Conservation (phyloP, 2,888 invertebrate species). For the Oscheius onirici region DNA sequence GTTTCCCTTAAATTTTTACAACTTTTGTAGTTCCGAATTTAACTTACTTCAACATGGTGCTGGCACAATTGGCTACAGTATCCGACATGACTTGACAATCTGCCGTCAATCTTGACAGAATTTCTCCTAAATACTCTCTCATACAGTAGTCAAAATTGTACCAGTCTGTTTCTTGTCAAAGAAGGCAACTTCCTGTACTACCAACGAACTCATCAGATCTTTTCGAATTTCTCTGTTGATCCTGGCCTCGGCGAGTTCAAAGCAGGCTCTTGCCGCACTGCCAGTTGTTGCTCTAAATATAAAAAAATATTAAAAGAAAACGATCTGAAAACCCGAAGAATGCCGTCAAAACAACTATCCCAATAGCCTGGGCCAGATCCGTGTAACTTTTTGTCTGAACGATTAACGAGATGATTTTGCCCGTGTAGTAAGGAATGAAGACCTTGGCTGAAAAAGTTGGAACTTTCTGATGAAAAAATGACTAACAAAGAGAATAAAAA, state of each 20-base stretch:
- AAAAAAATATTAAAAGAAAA: background rate
- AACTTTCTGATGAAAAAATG: background rate
- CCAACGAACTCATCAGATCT: constrained; percentile 70
- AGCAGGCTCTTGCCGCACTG: constrained; percentile 72
- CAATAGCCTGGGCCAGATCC: constrained; percentile 66
- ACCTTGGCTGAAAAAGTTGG: constrained; percentile 68
- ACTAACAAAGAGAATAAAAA: constrained; percentile 67
- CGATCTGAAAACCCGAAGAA: constrained; percentile 59
- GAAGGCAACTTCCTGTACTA: constrained; percentile 72
- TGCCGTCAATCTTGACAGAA: constrained; percentile 73
- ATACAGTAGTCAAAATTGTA: too few relatives aligned
- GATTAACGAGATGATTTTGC: constrained; percentile 73
- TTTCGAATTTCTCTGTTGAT: constrained; percentile 71
- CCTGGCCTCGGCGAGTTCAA: constrained; percentile 71
- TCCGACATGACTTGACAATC: constrained; percentile 74
- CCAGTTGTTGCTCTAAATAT: constrained; percentile 68
- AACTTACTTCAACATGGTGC: constrained; percentile 70
- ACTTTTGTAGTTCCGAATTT: background rate
- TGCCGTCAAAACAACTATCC: constrained; percentile 67
- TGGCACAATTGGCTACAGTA: constrained; percentile 72
- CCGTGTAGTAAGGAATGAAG: constrained; percentile 73
- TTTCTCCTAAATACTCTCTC: constrained; percentile 63
- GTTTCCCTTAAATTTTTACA: constrained; percentile 58
- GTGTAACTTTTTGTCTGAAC: constrained; percentile 70
- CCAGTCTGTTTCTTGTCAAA: constrained; percentile 73